Evolutionary conservation across 2,113 vertebrate genomes (phyloP), one percentile per base, ranked within the genome.

Genomic region (Eleginops maclovinus): DNA sequence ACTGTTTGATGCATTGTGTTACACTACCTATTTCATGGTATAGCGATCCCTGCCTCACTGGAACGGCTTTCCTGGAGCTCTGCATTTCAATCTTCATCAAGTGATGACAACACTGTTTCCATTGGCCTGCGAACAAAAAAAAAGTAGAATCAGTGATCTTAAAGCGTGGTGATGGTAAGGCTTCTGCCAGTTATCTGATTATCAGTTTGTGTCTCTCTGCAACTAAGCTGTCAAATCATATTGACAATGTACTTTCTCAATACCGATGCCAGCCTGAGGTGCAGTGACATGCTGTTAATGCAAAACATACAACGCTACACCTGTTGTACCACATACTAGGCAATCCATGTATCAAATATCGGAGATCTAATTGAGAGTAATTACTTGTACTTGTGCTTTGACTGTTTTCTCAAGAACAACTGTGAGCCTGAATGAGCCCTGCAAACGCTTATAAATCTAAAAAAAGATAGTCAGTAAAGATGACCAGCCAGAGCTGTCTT

Each of bases 1-100:
- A 22, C 51, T 22, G 5, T 24, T 2, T 53, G 26, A 16, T 41
- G 16, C 6, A 36, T 28, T 51, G 26, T 53, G n/a, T 11, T 51
- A 61, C 9, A 6, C 88, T 90, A 97, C 96, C 96, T 93, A 96
- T 97, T 86, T 97, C 95, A 14, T 97, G 96, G 85, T 94, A 96
- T 3, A 97, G 88, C 1, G 96, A 97, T 6, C 96, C 94, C 79
- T 96, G 95, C 81, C 94, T 96, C n/a, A 88, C 51, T n/a, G 92
- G 72, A 4, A 78, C 55, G 3, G 91, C 87, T 26, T 94, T 96
- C 76, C 92, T 93, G 5, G 93, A 87, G 9, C 82, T 77, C 0
- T 93, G 91, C 19, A 16, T 85, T 64, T 96, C 95, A 0, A 97
- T 95, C 77, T 92, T 95, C 96, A 97, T 96, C 54, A 97, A 75